Conservation (phyloP, 2,797 vertebrate species). For the Balearica regulorum region DNA sequence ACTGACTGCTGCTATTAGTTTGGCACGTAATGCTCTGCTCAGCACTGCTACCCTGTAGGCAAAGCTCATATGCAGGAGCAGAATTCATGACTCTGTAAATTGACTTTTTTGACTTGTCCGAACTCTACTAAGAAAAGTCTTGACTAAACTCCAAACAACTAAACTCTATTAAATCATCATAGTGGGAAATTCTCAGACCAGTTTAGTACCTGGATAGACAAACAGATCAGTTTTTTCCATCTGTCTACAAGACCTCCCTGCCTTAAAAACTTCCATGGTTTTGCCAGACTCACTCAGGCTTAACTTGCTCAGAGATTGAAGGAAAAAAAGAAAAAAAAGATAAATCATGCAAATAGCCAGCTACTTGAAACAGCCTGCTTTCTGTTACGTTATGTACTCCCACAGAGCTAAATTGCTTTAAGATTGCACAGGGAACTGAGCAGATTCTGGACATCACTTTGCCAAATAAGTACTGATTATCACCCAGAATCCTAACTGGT, state of each 20-base stretch:
- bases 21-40: neutral
- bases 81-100: neutral
- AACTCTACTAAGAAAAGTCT: neutral
- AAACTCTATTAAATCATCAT: neutral
- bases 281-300: neutral
- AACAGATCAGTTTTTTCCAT: neutral
- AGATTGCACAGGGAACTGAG: neutral
- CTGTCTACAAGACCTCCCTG: neutral
- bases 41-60: neutral
- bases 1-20: neutral
- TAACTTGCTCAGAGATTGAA: neutral
- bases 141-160: neutral
- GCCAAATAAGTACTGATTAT: neutral
- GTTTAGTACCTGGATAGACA: neutral
- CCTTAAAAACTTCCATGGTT: neutral
- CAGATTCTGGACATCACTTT: neutral
- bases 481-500: neutral
- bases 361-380: neutral
- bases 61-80: neutral
- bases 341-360: neutral
- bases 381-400: neutral
- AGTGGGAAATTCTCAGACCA: neutral
- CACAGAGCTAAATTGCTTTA: constrained; percentile 3
- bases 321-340: too few species aligned
- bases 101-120: neutral